Base-by-base conservation (phyloP, 1,140 invertebrate species). In the Centruroides sculpturatus region DNA sequence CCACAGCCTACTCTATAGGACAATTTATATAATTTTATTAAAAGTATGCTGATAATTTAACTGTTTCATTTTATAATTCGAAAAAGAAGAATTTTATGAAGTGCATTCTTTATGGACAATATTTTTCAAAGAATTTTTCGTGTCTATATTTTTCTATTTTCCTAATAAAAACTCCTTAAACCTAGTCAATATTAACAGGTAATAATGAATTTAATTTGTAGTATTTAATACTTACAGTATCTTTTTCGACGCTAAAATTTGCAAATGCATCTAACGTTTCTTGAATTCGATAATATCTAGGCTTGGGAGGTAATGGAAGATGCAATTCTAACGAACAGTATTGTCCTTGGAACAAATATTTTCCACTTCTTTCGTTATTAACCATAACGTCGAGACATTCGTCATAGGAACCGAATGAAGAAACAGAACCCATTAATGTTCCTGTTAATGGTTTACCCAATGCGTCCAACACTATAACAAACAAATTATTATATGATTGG, bases 341-440 rank as follows among this genome's bases (percentile, higher is more conserved):
- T 46, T 63, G 60, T 11, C 61, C 61, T 35, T 35, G 41, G 9
- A 53, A 60, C 35, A 11, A 34, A 12, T 8, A 12, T 5, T 56
- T 35, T 35, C 34, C 55, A 56, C 23, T 56, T 23, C 12, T 34
- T 12, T 56, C 35, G 55, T 61, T 35, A 46, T 49, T 35, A 41
- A 52, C 60, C 12, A 60, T 53, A 23, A 57, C 53, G 9, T 59
- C 58, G 11, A 66, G 23, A 56, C 65, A 66, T 35, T 66, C 56
- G 50, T 66, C 65, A 49, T 66, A 66, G 5, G 59, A 52, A 13
- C 65, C 65, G 9, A 66, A 57, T 13, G 54, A 46, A 12, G 65
- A 56, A 6, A 66, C 34, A 5, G 62, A 61, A 48, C 65, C 65
- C n/a, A 48, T 54, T 11, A 66, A 36, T 1, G 61, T 23, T 10